Base-by-base conservation (phyloP, 1,140 invertebrate species). In the Drosophila setifemur region DNA sequence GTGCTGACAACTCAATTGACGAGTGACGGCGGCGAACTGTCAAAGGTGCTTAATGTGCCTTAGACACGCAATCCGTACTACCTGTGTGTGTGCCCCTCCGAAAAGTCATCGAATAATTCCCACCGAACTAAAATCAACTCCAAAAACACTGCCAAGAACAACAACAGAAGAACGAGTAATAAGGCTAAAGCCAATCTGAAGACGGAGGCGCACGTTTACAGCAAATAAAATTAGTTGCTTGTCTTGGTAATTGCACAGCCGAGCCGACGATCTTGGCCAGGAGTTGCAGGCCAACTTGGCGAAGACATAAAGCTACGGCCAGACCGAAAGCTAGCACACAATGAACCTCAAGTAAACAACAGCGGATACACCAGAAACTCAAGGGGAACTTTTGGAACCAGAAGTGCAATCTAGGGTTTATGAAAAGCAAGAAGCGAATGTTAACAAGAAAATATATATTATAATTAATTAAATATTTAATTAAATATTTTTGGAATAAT, bases 161-260 rank as follows among this genome's bases (percentile, higher is more conserved):
- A 23, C 39, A 47, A 47, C 35, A 48, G 19, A 40, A 28, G 49
- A 40, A 9, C 55, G 23, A 6, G 35, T 35, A 57, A 37, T 31
- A 55, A 47, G 23, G 16, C 52, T 43, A 49, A 14, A 37, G 35
- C 39, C 49, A 54, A 40, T 37, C 48, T 43, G 9, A 26, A 50
- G 74, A 75, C 52, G 39, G 23, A 73, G 73, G 79, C 68, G 73
- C 78, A 83, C 78, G 77, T 82, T 83, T 77, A 63, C 73, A 77
- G 77, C 78, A 82, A 82, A 82, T 77, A 83, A 82, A 82, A 82
- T 82, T 82, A 82, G 78, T 78, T 83, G 77, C 77, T 70, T 82
- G 77, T 83, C 78, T 82, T 77, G 73, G 78, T 82, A 82, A 82
- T 82, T 83, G 77, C 73, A 40, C 18, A 49, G 61, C 58, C 42